Conservation (phyloP, 2,797 vertebrate genomes). For the Microctenopoma stevenorrisi region DNA sequence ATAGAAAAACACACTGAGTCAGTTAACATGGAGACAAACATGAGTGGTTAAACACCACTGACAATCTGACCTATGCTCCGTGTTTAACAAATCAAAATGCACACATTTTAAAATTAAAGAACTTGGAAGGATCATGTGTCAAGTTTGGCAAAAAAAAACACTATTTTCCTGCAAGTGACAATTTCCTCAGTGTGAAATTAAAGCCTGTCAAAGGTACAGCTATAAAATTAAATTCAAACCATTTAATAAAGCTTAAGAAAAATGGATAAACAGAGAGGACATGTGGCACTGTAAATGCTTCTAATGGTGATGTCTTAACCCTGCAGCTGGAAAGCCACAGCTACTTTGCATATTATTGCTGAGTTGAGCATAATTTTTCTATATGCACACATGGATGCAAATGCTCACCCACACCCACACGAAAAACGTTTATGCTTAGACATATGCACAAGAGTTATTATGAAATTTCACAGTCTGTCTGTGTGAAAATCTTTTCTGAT, state of each 20-base stretch:
- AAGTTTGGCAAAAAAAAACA: neutral
- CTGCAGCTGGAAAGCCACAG: conserved; percentile 33
- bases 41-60: neutral
- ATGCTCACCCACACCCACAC: conserved; percentile 4
- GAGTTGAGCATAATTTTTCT: conserved; percentile 32
- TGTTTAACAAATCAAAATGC: conserved; percentile 14
- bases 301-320: conserved; percentile 49
- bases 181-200: conserved; percentile 59
- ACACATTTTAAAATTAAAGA: conserved; percentile 19
- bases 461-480: conserved; percentile 61
- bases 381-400: conserved; percentile 17
- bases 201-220: conserved; percentile 39
- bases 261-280: conserved; percentile 48
- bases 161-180: conserved; percentile 29
- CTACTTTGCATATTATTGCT: conserved; percentile 56
- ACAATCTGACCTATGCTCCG: neutral
- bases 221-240: conserved; percentile 49
- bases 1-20: neutral
- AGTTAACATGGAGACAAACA: neutral
- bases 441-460: conserved; percentile 45
- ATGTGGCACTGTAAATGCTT: conserved; percentile 29
- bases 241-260: conserved; percentile 43
- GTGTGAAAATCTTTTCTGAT: conserved; percentile 68
- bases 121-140: conserved; percentile 2
- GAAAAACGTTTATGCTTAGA: conserved; percentile 26